These are phyloP conservation scores for Orycteropus afer DNA, from an alignment of 2,113 vertebrate species.

Conservation along the genomic window DNA sequence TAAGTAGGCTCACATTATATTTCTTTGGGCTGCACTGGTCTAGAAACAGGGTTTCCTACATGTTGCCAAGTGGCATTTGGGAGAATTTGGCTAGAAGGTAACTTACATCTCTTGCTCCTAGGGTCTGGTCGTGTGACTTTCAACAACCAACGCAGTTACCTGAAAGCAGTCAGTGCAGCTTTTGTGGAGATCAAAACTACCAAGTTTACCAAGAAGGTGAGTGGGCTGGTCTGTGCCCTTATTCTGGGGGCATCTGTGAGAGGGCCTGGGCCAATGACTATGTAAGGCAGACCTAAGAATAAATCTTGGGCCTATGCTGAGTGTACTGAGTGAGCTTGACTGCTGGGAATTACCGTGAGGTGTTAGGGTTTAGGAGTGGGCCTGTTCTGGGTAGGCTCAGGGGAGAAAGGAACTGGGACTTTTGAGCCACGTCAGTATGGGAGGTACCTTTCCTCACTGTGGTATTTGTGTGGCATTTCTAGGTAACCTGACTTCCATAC, in stretches of 20 bases:
- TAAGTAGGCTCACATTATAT: neutral
- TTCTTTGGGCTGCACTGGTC: neutral
- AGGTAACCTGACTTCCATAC: neutral
- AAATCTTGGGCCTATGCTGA: fast-evolving
- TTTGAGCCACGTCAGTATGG: neutral
- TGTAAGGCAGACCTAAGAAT: fast-evolving
- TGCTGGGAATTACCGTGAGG: neutral
- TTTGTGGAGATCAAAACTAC: conserved; percentile 99
- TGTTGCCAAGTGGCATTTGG: neutral
- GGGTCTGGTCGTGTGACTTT: conserved; percentile 99
- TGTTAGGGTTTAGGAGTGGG: neutral
- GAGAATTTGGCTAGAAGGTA: neutral
- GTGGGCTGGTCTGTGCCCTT: neutral
- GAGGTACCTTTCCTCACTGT: neutral
- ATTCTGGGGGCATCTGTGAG: neutral
- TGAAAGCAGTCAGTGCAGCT: conserved; percentile 96
- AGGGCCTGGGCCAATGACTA: neutral
- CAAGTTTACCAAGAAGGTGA: conserved; percentile 99
- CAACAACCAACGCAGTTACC: conserved; percentile 97
- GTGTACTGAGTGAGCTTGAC: neutral
- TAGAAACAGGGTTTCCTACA: conserved; percentile 28
- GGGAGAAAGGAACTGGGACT: neutral
- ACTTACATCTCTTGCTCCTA: conserved; percentile 70
- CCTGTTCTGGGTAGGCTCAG: neutral
- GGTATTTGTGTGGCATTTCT: neutral